phyloP scores from a whole-genome alignment of 2,888 invertebrate genomes.

The Doris montereyensis region DNA sequence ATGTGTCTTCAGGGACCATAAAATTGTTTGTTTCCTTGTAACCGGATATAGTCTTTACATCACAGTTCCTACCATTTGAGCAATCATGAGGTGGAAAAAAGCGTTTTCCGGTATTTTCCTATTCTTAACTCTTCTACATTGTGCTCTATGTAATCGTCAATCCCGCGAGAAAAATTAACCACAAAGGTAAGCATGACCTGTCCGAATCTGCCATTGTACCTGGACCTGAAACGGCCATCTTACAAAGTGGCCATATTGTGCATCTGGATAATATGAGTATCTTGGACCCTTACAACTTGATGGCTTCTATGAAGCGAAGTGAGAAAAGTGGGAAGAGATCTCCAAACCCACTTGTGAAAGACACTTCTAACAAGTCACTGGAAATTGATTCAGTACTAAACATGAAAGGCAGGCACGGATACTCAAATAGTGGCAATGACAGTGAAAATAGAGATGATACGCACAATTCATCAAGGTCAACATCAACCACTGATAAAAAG shows the following conservation, averaged over 20 bases:
- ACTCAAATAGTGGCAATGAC: background rate
- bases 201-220: no score
- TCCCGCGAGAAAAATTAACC: background rate
- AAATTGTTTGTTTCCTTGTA: no score
- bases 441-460: background rate
- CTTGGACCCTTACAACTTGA: conserved; percentile 24
- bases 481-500: background rate
- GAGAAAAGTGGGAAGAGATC: background rate
- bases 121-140: conserved; percentile 4
- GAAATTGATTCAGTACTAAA: background rate
- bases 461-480: background rate
- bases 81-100: conserved; percentile 22
- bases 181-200: no score
- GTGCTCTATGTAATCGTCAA: conserved; percentile 8
- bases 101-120: background rate
- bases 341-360: background rate
- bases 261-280: conserved; percentile 21
- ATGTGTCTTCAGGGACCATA: no score
- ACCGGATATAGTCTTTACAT: no score
- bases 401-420: background rate
- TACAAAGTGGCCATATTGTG: background rate
- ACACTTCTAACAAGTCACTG: no score
- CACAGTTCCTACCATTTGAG: no score
- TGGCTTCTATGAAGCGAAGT: background rate
- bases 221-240: background rate